These are phyloP conservation scores for Axinella damicornis DNA, from an alignment of 37 sponge, comb jelly and placozoan species.

Conservation along the genomic window DNA sequence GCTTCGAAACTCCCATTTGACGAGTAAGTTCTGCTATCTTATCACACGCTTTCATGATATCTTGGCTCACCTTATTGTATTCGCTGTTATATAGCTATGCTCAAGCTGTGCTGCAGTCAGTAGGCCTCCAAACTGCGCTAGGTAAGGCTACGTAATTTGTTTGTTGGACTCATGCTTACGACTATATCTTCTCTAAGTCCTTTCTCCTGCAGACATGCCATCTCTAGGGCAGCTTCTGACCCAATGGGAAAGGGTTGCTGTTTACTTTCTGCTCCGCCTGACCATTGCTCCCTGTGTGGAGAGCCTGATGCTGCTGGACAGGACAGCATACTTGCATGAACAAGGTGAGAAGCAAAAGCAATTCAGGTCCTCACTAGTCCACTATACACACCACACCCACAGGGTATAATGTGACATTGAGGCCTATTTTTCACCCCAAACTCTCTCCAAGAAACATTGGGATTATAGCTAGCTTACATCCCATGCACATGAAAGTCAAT, in stretches of 20 bases:
- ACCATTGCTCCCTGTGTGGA: constrained; percentile 85
- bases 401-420: too few relatives aligned
- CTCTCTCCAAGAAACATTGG: too few relatives aligned
- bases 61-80: not conserved
- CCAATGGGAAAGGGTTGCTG: constrained; percentile 60
- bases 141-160: constrained; percentile 17
- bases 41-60: too few relatives aligned
- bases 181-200: not conserved
- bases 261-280: constrained; percentile 78
- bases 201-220: constrained; percentile 25
- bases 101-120: constrained; percentile 31
- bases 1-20: constrained; percentile 73
- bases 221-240: constrained; percentile 29
- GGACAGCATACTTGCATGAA: constrained; percentile 64
- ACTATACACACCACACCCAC: too few relatives aligned
- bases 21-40: constrained; percentile 31
- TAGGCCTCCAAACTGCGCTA: constrained; percentile 9
- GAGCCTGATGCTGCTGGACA: constrained; percentile 74
- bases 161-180: not conserved
- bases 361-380: too few relatives aligned
- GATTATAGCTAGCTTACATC: too few relatives aligned
- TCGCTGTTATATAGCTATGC: constrained; percentile 51
- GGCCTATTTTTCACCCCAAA: too few relatives aligned
- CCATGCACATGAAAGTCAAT: too few relatives aligned
- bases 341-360: too few relatives aligned